Evolutionary conservation across 2,797 vertebrate genomes (phyloP).

Genomic region (Rhynchotus rufescens): DNA sequence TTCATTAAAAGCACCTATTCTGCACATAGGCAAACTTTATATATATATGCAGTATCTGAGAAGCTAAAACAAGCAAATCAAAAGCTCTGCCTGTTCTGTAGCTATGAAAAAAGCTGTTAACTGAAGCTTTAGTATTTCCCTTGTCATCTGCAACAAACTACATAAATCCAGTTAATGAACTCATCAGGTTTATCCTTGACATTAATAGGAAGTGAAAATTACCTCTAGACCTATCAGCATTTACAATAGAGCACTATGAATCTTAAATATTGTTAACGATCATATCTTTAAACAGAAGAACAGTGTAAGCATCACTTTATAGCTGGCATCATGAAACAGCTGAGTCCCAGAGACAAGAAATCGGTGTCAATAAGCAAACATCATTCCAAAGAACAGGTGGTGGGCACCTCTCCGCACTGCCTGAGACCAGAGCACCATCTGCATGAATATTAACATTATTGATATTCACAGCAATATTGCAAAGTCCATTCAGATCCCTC

Average conservation of each 20-base stretch:
- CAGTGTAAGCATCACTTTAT: background rate
- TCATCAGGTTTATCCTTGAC: constrained; percentile 38
- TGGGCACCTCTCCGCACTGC: background rate
- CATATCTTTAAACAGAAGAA: constrained; percentile 13
- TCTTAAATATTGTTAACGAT: constrained; percentile 45
- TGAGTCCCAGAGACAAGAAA: background rate
- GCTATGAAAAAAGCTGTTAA: constrained; percentile 1
- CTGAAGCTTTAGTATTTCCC: constrained; percentile 36
- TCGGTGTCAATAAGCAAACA: background rate
- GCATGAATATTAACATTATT: background rate
- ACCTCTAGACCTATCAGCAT: constrained; percentile 17
- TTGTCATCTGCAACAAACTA: constrained; percentile 24
- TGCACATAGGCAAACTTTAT: background rate
- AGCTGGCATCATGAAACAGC: background rate
- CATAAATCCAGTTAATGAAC: constrained; percentile 48
- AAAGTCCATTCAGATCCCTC: background rate
- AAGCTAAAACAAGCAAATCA: constrained; percentile 42
- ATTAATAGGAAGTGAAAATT: constrained; percentile 62
- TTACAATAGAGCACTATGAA: constrained; percentile 24
- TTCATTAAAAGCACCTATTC: background rate
- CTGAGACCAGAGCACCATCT: background rate
- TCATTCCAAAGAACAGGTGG: background rate
- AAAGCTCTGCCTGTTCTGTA: constrained; percentile 18
- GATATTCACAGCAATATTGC: background rate
- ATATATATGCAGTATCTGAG: background rate